These are phyloP conservation scores for Hypsibius dujardini DNA, from an alignment of 1,140 invertebrate genomes.

Conservation along the genomic window DNA sequence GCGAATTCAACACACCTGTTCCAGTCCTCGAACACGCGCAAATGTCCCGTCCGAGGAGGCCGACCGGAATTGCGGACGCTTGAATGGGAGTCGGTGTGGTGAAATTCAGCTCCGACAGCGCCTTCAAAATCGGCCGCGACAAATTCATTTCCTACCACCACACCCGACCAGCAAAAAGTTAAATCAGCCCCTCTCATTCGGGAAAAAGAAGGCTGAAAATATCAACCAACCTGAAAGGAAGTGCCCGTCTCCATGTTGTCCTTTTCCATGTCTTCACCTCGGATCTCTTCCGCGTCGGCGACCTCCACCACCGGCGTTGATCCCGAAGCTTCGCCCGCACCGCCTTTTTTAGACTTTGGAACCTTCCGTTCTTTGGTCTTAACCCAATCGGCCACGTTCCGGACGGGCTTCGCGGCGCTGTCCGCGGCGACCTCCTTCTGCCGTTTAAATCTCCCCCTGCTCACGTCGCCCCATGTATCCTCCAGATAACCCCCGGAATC, in stretches of 20 bases:
- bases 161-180: slow-evolving; percentile 7
- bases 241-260: too few relatives aligned
- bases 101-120: slow-evolving; percentile 66
- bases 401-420: neutral
- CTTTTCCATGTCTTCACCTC: slow-evolving; percentile 23
- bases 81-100: slow-evolving; percentile 91
- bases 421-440: neutral
- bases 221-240: slow-evolving; percentile 4
- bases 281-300: slow-evolving; percentile 25
- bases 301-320: slow-evolving; percentile 23
- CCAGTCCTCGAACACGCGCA: slow-evolving; percentile 92
- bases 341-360: slow-evolving; percentile 10
- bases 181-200: neutral
- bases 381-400: neutral
- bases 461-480: neutral
- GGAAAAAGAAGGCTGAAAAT: slow-evolving; percentile 5
- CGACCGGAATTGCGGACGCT: slow-evolving; percentile 76
- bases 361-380: slow-evolving; percentile 4
- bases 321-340: slow-evolving; percentile 20
- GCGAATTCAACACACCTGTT: slow-evolving; percentile 44
- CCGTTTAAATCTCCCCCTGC: neutral
- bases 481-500: neutral
- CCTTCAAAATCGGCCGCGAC: slow-evolving; percentile 70
- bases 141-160: slow-evolving; percentile 64
- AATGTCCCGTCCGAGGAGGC: slow-evolving; percentile 69